Conservation (phyloP, 2,113 vertebrate species). For the Cyprinodon brontotheroides region DNA sequence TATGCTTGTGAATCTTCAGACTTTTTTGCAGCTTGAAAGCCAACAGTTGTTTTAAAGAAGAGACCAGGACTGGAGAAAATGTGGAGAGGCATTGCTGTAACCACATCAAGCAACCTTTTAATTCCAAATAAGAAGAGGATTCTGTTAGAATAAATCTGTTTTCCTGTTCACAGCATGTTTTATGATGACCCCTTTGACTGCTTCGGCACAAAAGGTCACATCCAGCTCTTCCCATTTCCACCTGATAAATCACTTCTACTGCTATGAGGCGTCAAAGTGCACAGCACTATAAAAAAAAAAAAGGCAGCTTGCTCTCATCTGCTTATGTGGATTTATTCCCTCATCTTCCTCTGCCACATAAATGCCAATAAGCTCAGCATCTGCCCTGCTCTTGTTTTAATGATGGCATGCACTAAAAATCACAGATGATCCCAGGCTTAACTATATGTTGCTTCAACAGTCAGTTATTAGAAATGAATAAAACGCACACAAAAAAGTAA, state of each 20-base stretch:
- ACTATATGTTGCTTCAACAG: not conserved
- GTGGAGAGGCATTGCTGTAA: constrained; percentile 36
- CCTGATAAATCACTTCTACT: constrained; percentile 42
- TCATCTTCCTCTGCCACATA: not conserved
- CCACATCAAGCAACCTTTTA: constrained; percentile 24
- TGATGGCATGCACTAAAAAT: constrained; percentile 8
- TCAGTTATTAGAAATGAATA: not conserved
- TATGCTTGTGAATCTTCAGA: too few relatives aligned
- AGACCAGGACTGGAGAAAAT: constrained; percentile 7
- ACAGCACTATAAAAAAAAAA: constrained; percentile 16
- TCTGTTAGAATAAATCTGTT: constrained; percentile 47
- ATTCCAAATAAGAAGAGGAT: constrained; percentile 14
- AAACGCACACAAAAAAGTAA: not conserved
- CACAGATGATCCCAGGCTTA: not conserved
- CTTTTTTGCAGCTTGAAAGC: constrained; percentile 34
- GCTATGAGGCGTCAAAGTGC: constrained; percentile 45
- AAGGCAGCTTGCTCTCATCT: constrained; percentile 40
- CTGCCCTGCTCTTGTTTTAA: constrained; percentile 10
- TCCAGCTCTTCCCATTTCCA: not conserved
- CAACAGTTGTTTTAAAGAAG: constrained; percentile 18
- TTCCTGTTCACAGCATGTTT: constrained; percentile 25
- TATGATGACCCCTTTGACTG: constrained; percentile 40
- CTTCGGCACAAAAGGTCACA: constrained; percentile 25
- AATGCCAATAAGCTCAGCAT: constrained; percentile 7
- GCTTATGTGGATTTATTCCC: constrained; percentile 49